Percentiles rank a stretch among this genome's conserved stretches.
phyloP scores from a whole-genome alignment of 37 sponge, comb jelly and placozoan genomes.

The Halichondria panicea region DNA sequence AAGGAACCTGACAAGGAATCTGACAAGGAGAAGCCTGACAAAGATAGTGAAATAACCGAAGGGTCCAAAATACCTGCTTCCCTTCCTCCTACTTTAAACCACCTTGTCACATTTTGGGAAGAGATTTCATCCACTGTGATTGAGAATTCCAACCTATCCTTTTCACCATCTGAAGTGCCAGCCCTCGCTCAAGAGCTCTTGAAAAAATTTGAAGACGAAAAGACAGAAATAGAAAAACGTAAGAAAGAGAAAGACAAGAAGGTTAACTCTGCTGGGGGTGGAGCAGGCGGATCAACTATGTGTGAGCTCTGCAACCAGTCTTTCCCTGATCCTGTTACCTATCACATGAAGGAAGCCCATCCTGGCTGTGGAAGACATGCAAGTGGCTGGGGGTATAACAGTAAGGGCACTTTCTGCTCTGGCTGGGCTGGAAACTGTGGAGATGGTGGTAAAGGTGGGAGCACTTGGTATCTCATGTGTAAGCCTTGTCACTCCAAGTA shows the following conservation, averaged over 20 bases:
- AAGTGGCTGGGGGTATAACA: constrained; percentile 98
- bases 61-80: background rate
- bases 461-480: constrained; percentile 99
- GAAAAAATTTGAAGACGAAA: constrained; percentile 63
- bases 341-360: constrained; percentile 94
- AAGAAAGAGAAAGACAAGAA: constrained; percentile 72
- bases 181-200: constrained; percentile 54
- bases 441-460: constrained; percentile 92
- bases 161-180: constrained; percentile 54
- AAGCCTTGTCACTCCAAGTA: constrained; percentile 88
- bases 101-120: constrained; percentile 84
- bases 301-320: constrained; percentile 94
- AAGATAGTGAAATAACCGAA: background rate
- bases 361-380: constrained; percentile 91
- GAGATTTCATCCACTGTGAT: constrained; percentile 68
- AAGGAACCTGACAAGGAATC: constrained; percentile 1
- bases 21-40: background rate
- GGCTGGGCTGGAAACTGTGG: constrained; percentile 99
- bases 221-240: constrained; percentile 65
- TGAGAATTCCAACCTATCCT: constrained; percentile 32
- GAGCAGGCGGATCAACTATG: constrained; percentile 56
- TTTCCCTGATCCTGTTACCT: constrained; percentile 92
- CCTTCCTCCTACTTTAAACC: constrained; percentile 76
- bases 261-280: constrained; percentile 20
- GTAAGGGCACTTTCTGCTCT: constrained; percentile 87